Base-by-base conservation (phyloP, 2,888 invertebrate species). In the Pachydiplax longipennis region DNA sequence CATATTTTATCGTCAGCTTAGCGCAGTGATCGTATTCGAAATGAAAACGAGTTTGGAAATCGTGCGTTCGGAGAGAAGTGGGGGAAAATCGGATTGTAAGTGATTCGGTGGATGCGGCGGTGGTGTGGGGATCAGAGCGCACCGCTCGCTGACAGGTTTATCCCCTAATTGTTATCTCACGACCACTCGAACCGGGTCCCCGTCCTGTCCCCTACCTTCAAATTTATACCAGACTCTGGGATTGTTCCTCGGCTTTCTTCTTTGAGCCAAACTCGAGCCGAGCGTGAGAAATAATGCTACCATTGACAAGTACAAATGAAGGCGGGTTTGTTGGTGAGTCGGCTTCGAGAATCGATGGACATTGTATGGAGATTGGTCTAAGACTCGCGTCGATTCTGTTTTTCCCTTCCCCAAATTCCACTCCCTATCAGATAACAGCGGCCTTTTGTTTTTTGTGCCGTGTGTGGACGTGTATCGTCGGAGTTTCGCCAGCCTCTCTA, bases 111-210 rank as follows among this genome's bases (percentile, higher is more conserved):
- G 6, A 44, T 44, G 44, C 10, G 44, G 44, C 44, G 6, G 44
- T 44, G 44, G 44, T 44, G 53, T 53, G 53, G 53, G 53, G 53
- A 53, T 53, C 53, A 53, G 2, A 53, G 53, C 53, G 53, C 53
- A 53, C 53, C 31, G 90, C 35, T 48, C 58, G 83, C 61, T 61
- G 87, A 87, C 87, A 87, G 87, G 87, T 87, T 87, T 87, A 87
- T 87, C 87, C 87, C 87, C 87, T 87, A 87, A 87, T 87, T 87
- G 87, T 87, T 87, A 87, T 87, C 87, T 87, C 87, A 61, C 87
- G 87, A 87, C 61, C 37, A 61, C 61, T 87, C 87, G 58, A 40
- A 40, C 44, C 81, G 31, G 87, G 12, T 53, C 53, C 81, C 37
- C 40, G 81, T 53, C 58, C 58, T n/a, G 65, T 65, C 83, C 48